These are phyloP conservation scores for Pentalonia nigronervosa DNA, from an alignment of 1,140 invertebrate genomes.

Conservation along the genomic window DNA sequence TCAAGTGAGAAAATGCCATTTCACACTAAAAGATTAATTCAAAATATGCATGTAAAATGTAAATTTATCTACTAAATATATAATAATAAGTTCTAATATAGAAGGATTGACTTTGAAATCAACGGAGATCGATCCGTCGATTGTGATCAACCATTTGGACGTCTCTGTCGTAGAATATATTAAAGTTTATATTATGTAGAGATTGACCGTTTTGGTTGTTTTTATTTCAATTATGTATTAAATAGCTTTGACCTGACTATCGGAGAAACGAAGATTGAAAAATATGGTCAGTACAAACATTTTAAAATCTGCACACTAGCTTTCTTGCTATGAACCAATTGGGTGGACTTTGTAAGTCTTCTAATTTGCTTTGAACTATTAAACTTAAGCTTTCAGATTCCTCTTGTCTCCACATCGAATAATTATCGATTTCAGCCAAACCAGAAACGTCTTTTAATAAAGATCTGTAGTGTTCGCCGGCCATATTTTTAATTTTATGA, in stretches of 20 bases:
- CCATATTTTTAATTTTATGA: slow-evolving; percentile 56
- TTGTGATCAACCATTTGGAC: too few relatives aligned
- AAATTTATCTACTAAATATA: too few relatives aligned
- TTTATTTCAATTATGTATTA: neutral
- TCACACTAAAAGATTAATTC: too few relatives aligned
- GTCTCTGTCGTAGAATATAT: too few relatives aligned
- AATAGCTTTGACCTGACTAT: neutral
- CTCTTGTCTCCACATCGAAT: slow-evolving; percentile 79
- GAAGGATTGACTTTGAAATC: too few relatives aligned
- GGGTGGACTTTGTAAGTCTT: slow-evolving; percentile 85
- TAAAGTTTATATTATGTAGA: neutral
- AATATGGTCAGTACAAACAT: slow-evolving; percentile 69
- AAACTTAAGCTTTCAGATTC: slow-evolving; percentile 82
- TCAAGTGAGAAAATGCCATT: too few relatives aligned
- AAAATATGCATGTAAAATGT: too few relatives aligned
- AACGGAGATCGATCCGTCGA: too few relatives aligned
- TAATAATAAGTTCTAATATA: too few relatives aligned
- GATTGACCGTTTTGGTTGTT: neutral
- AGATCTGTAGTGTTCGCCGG: slow-evolving; percentile 67
- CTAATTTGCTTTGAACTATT: slow-evolving; percentile 81
- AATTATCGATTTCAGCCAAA: slow-evolving; percentile 78
- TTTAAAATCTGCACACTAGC: slow-evolving; percentile 95
- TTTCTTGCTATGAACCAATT: slow-evolving; percentile 88
- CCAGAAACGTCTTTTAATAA: slow-evolving; percentile 76
- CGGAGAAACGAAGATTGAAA: too few relatives aligned